Percentiles rank a stretch among this genome's conserved stretches.
These are phyloP conservation scores for Mesorhabditis sp. DNA, from an alignment of 2,888 invertebrate species.

Conservation along the genomic window DNA sequence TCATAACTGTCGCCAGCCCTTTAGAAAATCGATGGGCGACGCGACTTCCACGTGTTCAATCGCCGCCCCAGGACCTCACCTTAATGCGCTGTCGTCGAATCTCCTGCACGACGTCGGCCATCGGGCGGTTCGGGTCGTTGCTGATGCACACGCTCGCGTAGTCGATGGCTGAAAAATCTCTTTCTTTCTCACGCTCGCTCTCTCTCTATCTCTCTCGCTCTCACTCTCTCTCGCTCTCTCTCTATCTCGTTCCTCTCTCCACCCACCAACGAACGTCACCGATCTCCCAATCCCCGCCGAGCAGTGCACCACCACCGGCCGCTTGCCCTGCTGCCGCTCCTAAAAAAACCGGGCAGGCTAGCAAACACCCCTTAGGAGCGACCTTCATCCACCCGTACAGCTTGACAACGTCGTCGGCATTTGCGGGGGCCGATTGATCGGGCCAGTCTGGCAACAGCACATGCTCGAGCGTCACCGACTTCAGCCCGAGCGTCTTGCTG, in stretches of 20 bases:
- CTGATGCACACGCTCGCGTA: not conserved
- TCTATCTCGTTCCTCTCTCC: no score
- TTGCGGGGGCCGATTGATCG: not conserved
- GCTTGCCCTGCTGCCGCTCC: not conserved
- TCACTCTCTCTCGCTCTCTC: no score
- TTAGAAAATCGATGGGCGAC: no score
- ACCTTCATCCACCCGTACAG: not conserved
- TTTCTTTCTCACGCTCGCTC: no score
- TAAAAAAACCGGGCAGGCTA: not conserved
- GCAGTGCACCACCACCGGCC: slow-evolving; percentile 3
- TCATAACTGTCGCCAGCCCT: no score
- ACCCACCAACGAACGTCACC: not conserved
- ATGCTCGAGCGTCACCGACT: not conserved
- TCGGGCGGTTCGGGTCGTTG: not conserved
- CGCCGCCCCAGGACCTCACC: not conserved
- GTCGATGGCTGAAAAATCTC: not conserved
- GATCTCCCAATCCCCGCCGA: not conserved
- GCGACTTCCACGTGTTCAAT: not conserved
- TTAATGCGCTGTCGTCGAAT: not conserved
- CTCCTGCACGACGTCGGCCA: not conserved
- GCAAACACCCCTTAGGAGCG: not conserved
- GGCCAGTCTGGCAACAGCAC: not conserved
- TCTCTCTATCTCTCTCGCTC: no score
- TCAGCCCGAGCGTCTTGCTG: not conserved
- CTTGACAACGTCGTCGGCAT: not conserved